Evolutionary conservation across 2,113 vertebrate genomes (phyloP).

Genomic region (Triplophysa tibetana): DNA sequence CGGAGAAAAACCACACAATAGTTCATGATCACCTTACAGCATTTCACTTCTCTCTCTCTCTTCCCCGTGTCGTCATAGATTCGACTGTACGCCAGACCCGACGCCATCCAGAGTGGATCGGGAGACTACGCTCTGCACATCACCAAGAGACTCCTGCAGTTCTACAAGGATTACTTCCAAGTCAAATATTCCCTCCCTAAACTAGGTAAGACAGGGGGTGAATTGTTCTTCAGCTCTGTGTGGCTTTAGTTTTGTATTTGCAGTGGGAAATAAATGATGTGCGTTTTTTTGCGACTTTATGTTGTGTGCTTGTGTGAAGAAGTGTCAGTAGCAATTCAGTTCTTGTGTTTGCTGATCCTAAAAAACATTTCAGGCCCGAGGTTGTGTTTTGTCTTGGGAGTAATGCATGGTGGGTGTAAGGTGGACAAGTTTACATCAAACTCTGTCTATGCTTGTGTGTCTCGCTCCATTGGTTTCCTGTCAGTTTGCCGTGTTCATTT

Average conservation of each 20-base stretch:
- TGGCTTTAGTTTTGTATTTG: not conserved
- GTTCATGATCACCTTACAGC: not conserved
- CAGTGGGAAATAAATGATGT: not conserved
- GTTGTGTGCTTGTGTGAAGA: not conserved
- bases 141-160: constrained; percentile 92
- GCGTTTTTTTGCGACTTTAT: not conserved
- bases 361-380: not conserved
- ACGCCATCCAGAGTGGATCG: constrained; percentile 91
- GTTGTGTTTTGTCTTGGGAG: not conserved
- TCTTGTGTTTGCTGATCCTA: constrained; percentile 9
- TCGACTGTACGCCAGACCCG: constrained; percentile 91
- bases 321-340: not conserved
- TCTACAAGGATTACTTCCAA: constrained; percentile 99
- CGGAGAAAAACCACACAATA: not conserved
- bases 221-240: not conserved
- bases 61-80: constrained; percentile 71
- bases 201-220: constrained; percentile 82
- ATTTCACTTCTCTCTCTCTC: constrained; percentile 51
- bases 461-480: constrained; percentile 43
- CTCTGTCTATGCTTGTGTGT: constrained; percentile 1
- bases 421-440: constrained; percentile 23
- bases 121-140: constrained; percentile 97
- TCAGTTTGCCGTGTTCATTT: constrained; percentile 44
- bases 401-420: not conserved
- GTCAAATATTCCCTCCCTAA: constrained; percentile 98